phyloP scores from a whole-genome alignment of 2,113 vertebrate species.

The Neoarius graeffei region DNA sequence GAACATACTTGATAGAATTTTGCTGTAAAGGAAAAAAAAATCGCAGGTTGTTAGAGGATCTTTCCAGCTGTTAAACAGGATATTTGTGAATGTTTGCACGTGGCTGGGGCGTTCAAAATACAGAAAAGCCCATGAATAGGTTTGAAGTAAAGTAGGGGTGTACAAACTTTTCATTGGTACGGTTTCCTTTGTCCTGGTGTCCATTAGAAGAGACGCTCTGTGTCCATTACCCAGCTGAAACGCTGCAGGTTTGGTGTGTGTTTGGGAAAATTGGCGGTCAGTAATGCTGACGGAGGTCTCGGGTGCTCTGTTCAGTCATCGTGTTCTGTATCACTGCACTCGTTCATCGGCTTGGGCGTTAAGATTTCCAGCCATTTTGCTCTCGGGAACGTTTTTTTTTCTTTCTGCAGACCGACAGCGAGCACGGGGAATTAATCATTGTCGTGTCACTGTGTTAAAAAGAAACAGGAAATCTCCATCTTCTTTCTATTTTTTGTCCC shows the following conservation, averaged over 20 bases:
- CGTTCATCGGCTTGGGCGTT: not conserved
- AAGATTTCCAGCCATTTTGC: not conserved
- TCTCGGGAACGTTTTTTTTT: not conserved
- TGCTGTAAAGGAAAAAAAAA: not conserved
- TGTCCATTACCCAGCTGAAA: not conserved
- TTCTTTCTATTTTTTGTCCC: not conserved
- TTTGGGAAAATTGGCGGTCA: not conserved
- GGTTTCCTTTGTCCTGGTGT: not conserved
- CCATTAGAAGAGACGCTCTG: slow-evolving; percentile 16
- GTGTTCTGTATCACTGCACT: not conserved
- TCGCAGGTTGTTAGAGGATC: not conserved
- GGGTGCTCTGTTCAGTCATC: not conserved
- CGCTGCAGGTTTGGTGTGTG: not conserved
- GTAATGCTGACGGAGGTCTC: not conserved
- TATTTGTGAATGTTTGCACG: not conserved
- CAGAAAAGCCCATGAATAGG: not conserved
- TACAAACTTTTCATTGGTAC: no score
- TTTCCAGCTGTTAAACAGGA: not conserved
- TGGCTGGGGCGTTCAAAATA: no score
- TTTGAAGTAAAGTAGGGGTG: not conserved
- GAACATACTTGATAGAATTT: not conserved
- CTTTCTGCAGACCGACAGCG: not conserved
- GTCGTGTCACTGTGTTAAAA: not conserved
- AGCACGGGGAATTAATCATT: not conserved
- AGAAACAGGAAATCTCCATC: not conserved